These are phyloP conservation scores for Tipula confusa DNA, from an alignment of 2,888 invertebrate genomes.

Conservation along the genomic window DNA sequence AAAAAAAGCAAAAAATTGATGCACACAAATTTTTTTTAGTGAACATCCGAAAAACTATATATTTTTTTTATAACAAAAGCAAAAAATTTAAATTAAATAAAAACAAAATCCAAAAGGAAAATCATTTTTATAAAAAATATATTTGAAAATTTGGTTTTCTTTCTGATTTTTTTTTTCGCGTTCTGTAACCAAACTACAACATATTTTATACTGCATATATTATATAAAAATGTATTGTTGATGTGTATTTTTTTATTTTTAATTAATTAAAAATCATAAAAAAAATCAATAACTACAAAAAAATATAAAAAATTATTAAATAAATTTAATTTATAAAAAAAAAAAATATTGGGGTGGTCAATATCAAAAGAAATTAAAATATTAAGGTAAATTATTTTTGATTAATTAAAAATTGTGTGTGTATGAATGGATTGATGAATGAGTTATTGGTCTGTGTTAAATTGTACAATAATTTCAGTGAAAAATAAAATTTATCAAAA, in stretches of 20 bases:
- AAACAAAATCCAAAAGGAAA: not conserved
- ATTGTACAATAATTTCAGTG: too few relatives aligned
- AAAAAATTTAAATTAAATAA: not conserved
- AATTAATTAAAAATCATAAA: not conserved
- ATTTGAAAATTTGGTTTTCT: not conserved
- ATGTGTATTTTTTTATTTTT: conserved; percentile 9
- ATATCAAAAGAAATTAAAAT: not conserved
- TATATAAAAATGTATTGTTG: not conserved
- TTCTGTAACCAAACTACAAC: not conserved
- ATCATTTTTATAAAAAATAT: not conserved
- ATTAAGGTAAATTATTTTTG: not conserved
- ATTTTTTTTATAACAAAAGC: not conserved
- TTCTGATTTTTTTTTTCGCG: not conserved
- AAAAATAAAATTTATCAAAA: too few relatives aligned
- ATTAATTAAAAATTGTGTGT: not conserved
- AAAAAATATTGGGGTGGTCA: conserved; percentile 25
- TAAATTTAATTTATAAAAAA: not conserved
- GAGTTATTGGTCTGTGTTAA: too few relatives aligned
- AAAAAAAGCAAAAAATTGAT: not conserved
- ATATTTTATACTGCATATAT: too few relatives aligned
- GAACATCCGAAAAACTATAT: not conserved
- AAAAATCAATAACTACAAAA: not conserved
- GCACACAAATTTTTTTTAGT: not conserved
- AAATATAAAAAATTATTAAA: not conserved
- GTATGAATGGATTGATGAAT: not conserved